Conservation (phyloP, 2,888 invertebrate genomes). For the Ophion costatus region DNA sequence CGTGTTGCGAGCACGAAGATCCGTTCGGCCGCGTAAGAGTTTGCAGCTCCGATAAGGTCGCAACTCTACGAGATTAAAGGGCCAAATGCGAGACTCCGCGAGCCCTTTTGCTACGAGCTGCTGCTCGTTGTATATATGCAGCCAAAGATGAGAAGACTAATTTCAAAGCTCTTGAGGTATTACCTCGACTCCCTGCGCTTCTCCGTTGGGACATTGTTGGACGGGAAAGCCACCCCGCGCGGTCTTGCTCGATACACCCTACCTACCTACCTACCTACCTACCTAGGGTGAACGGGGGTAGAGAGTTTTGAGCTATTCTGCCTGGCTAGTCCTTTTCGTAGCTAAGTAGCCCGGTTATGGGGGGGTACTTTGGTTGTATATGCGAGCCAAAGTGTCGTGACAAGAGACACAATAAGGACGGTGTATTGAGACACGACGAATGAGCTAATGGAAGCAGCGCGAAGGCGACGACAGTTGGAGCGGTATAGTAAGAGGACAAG, state of each 20-base stretch:
- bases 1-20: no score
- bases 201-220: conserved; percentile 48
- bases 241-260: conserved; percentile 66
- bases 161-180: conserved; percentile 44
- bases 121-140: conserved; percentile 12
- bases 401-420: neutral
- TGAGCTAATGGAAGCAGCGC: conserved; percentile 55
- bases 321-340: conserved; percentile 55
- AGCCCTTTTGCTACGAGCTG: neutral
- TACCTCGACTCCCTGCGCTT: conserved; percentile 28
- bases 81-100: neutral
- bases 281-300: neutral
- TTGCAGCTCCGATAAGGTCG: neutral
- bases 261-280: neutral
- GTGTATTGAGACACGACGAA: conserved; percentile 32
- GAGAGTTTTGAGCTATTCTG: conserved; percentile 16
- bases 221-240: conserved; percentile 44
- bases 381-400: neutral
- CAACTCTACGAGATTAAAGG: neutral
- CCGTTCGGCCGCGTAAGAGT: neutral
- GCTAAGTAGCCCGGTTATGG: conserved; percentile 48
- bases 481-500: neutral
- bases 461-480: conserved; percentile 4
- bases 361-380: conserved; percentile 46
- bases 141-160: conserved; percentile 27